A percentile compares a stretch with the other conserved stretches of the same genome.
Evolutionary conservation across 2,797 vertebrate species (phyloP).

Genomic region (Tympanoctomys barrerae): DNA sequence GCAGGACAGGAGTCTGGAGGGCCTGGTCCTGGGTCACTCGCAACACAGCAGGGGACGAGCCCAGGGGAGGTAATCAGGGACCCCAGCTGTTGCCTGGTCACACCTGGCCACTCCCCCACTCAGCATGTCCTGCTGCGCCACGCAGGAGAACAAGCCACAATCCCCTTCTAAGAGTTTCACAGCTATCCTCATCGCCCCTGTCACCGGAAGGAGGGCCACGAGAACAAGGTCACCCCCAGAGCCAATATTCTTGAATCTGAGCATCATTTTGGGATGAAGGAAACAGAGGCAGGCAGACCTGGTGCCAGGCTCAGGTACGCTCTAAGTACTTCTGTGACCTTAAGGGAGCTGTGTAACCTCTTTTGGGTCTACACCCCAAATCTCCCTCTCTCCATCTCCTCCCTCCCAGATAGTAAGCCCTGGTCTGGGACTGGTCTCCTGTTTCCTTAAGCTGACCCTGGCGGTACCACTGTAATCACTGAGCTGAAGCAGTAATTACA

Average conservation of each 20-base stretch:
- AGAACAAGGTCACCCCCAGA: too few species aligned
- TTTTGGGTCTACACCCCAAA: not conserved
- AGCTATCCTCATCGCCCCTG: rapidly evolving
- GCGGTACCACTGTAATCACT: not conserved
- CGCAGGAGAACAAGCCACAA: rapidly evolving
- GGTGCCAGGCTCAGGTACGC: not conserved
- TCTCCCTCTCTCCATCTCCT: not conserved
- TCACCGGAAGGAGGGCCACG: not conserved
- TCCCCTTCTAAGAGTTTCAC: not conserved
- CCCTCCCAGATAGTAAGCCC: not conserved
- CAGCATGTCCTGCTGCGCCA: not conserved
- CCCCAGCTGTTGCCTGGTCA: not conserved
- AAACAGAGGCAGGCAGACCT: too few species aligned
- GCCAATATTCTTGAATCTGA: not conserved
- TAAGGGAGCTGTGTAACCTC: not conserved
- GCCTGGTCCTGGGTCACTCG: not conserved
- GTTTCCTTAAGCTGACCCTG: not conserved
- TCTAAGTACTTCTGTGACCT: not conserved
- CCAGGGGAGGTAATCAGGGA: not conserved
- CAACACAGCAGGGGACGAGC: not conserved
- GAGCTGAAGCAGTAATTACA: not conserved
- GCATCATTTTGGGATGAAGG: not conserved
- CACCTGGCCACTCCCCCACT: not conserved
- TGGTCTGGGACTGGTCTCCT: too few species aligned
- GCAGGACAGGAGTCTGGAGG: not conserved